phyloP scores from a whole-genome alignment of 2,797 vertebrate genomes.

The Amazona finschi region DNA sequence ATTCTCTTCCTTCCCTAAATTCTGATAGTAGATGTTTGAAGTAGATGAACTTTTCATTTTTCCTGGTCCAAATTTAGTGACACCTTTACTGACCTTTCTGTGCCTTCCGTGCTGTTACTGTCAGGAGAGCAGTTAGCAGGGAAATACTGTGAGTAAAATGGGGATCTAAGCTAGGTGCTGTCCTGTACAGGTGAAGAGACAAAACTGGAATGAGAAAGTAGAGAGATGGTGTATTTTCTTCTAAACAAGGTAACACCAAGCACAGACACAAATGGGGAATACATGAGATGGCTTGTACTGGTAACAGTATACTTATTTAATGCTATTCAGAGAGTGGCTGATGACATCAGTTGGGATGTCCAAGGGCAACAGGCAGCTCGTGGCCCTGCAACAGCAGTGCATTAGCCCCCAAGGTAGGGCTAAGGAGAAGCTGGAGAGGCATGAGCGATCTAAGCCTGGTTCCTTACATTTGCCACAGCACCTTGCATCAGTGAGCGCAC shows the following conservation, averaged over 20 bases:
- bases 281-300: not conserved
- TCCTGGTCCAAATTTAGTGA: not conserved
- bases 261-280: fast-evolving
- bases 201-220: not conserved
- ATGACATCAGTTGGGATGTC: not conserved
- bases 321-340: not conserved
- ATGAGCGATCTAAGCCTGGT: not conserved
- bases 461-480: fast-evolving
- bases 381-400: not conserved
- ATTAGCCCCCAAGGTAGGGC: not conserved
- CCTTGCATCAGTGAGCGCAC: not conserved
- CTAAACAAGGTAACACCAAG: not conserved
- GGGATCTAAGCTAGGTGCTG: not conserved
- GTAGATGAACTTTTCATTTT: not conserved
- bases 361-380: fast-evolving
- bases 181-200: not conserved
- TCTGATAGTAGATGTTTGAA: not conserved
- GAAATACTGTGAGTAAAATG: not conserved
- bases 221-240: not conserved
- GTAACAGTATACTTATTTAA: not conserved
- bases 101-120: not conserved
- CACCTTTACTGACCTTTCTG: not conserved
- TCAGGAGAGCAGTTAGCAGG: not conserved
- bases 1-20: not conserved
- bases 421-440: not conserved